Evolutionary conservation across 2,888 invertebrate species (phyloP), one percentile per base, ranked within the genome.

Genomic region (Epirrhoe alternata): DNA sequence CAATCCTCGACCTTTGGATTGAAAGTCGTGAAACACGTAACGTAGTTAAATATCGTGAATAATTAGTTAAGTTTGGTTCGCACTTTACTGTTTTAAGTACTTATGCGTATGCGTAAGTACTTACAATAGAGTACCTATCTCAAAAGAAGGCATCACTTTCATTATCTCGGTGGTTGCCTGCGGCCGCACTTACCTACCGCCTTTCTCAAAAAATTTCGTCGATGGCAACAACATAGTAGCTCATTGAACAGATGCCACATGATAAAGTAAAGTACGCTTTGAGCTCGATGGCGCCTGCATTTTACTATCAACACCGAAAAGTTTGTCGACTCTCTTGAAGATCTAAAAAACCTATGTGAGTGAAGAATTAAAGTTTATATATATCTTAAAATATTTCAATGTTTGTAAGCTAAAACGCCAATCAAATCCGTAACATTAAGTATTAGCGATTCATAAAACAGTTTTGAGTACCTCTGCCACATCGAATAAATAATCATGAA

Each of bases 401-500:
- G 49, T 17, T 52, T 65, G 55, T 61, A 49, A 51, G 47, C 10
- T 16, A 57, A 64, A 33, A 59, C 51, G 61, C 56, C 64, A 69
- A 67, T 68, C 69, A 45, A 58, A 63, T 35, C 51, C 42, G 3
- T 24, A 24, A 2, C 24, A 24, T 24, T 5, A 70, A 56, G 51
- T 71, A 71, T 74, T 74, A 68, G 68, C 70, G 71, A 76, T 71
- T 76, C 61, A 71, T 68, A 71, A 81, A 76, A 77, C 73, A 79
- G 82, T 35, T 82, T 78, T 71, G 77, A 81, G 78, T 68, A 83
- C 83, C 76, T 79, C 73, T 66, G 66, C 71, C 80, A 77, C 74
- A 76, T 80, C 80, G 69, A 79, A 83, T 80, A 79, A 84, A 86
- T 83, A 83, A 83, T 82, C 82, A 85, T 84, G 84, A 86, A 87